phyloP scores from a whole-genome alignment of 2,888 invertebrate species.

The Hydrotaea diabolus region DNA sequence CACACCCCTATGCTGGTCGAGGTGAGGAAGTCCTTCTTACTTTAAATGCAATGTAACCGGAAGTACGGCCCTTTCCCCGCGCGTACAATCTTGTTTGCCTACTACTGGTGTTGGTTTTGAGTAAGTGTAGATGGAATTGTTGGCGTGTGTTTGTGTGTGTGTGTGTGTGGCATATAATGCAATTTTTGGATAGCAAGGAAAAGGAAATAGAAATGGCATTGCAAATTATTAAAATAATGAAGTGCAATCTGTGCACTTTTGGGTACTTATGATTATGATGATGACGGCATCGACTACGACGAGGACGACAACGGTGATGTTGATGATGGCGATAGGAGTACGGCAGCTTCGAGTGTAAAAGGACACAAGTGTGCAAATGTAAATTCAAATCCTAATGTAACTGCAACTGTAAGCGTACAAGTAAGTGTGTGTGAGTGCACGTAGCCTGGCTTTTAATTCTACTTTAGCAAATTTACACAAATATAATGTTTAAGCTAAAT shows the following conservation, averaged over 20 bases:
- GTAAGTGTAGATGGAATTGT: not conserved
- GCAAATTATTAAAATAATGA: conserved; percentile 66
- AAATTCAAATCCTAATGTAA: conserved; percentile 12
- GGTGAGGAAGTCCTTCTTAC: not conserved
- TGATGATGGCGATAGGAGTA: not conserved
- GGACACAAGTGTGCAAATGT: conserved; percentile 10
- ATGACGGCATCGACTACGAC: not conserved
- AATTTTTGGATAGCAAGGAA: conserved; percentile 52
- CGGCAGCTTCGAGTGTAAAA: not conserved
- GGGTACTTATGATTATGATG: conserved; percentile 46
- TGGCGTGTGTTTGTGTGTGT: not conserved
- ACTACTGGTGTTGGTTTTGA: not conserved
- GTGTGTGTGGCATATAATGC: conserved; percentile 39
- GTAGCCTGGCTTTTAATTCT: conserved; percentile 5
- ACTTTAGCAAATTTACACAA: conserved; percentile 42
- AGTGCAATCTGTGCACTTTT: conserved; percentile 62
- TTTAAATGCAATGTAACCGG: conserved; percentile 18
- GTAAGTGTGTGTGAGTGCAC: not conserved
- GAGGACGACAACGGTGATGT: conserved; percentile 9
- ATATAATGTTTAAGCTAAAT: conserved; percentile 50
- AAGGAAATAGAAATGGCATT: conserved; percentile 64
- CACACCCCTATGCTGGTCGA: not conserved
- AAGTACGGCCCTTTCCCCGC: not conserved
- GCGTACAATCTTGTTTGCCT: not conserved
- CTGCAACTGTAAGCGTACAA: not conserved